Evolutionary conservation across 2,797 vertebrate genomes (phyloP).

Genomic region (Dicrostonyx torquatus): DNA sequence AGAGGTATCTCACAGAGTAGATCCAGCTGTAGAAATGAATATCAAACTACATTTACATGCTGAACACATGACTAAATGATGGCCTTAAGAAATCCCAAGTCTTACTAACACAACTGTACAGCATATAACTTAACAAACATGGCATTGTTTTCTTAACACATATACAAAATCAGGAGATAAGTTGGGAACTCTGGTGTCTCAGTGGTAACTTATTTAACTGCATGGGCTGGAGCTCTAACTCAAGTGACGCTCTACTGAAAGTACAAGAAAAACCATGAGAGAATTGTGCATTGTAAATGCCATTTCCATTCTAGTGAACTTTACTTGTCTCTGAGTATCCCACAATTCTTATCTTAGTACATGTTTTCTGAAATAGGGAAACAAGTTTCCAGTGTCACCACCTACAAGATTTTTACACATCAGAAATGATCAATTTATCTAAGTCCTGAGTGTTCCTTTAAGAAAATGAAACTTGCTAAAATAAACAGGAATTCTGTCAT

Average conservation of each 20-base stretch:
- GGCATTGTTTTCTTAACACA: not conserved
- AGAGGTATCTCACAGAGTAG: conserved; percentile 28
- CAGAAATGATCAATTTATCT: conserved; percentile 28
- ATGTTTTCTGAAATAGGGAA: conserved; percentile 33
- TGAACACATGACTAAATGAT: not conserved
- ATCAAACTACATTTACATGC: not conserved
- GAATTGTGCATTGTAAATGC: not conserved
- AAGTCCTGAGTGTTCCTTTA: not conserved
- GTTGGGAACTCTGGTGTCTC: not conserved
- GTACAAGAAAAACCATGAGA: conserved; percentile 25
- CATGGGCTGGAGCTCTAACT: not conserved
- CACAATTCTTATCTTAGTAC: not conserved
- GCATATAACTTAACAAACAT: not conserved
- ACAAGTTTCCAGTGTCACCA: conserved; percentile 31
- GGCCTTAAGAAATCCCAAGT: conserved; percentile 2
- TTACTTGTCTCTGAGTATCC: not conserved
- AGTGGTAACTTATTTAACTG: conserved; percentile 6
- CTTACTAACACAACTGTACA: not conserved
- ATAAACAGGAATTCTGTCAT: not conserved
- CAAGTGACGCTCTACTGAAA: conserved; percentile 27
- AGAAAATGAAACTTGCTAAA: not conserved
- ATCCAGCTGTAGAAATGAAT: conserved; percentile 50
- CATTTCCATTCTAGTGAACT: not conserved
- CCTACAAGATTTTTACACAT: not conserved
- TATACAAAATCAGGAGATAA: not conserved